phyloP scores from a whole-genome alignment of 2,113 vertebrate genomes.

The Cyanoramphus novaezelandiae region DNA sequence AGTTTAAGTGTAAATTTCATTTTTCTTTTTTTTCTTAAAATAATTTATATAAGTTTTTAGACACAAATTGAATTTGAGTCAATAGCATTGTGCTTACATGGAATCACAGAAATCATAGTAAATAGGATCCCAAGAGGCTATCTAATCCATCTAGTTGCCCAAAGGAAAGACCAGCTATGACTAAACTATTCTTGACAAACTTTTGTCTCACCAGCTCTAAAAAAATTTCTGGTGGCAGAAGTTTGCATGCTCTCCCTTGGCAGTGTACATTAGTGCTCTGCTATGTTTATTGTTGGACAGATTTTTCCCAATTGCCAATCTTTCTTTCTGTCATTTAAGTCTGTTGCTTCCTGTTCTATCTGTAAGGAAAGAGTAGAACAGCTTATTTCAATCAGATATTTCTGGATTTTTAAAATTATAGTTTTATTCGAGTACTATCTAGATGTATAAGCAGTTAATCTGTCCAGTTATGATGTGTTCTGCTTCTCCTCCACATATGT shows the following conservation, averaged over 20 bases:
- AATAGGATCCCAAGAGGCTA: neutral
- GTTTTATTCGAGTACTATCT: neutral
- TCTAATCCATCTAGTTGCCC: neutral
- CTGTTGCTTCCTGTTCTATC: neutral
- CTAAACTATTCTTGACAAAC: constrained; percentile 15
- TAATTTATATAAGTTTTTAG: neutral
- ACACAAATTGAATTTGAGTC: neutral
- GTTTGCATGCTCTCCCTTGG: neutral
- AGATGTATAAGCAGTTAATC: neutral
- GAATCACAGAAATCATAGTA: neutral
- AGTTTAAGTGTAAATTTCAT: neutral
- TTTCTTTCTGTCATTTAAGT: neutral
- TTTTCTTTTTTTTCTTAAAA: neutral
- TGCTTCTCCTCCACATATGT: neutral
- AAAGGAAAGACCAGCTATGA: neutral
- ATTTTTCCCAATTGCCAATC: neutral
- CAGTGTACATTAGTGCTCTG: neutral
- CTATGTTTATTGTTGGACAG: neutral
- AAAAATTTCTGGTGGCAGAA: constrained; percentile 26
- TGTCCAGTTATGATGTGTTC: neutral
- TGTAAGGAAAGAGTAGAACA: neutral
- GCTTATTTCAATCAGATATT: neutral
- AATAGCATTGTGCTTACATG: neutral
- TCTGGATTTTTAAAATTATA: neutral
- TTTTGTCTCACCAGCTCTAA: constrained; percentile 16